Base-by-base conservation (phyloP, 2,113 vertebrate species). In the Heteronetta atricapilla region DNA sequence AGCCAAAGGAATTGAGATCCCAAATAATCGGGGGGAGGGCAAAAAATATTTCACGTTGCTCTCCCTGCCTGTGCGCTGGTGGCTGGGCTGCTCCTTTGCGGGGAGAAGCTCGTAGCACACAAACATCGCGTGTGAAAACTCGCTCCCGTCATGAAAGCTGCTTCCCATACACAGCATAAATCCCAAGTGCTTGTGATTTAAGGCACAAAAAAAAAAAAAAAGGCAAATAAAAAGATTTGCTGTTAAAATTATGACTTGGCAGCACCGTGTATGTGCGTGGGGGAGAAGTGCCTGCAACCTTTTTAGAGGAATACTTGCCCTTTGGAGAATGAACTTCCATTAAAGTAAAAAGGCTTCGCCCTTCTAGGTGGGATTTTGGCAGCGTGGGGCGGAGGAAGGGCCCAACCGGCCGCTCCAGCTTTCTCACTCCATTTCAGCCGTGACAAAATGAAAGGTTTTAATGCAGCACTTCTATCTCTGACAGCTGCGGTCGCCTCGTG, bases 201-300 rank as follows among this genome's bases (percentile, higher is more conserved):
- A 90, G 56, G 48, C 36, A 21, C 74, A 48, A 38, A 59, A 72
- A 74, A 48, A 58, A 58, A 67, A 90, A 81, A 44, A 83, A 44
- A 50, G 68, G 50, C 86, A 95, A 94, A 95, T 92, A 76, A 92
- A 93, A 94, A 72, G 48, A 89, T 92, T 55, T 89, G 74, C 55
- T 79, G 83, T 93, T 89, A 90, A 96, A 96, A 93, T 93, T 79
- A 93, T 48, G 66, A 56, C 86, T 95, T 95, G 95, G 94, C 95
- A 90, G 72, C 74, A 55, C 50, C 4, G 0, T 58, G 7, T 17
- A 55, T 69, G 48, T 69, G 84, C 0, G 13, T 18, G 85, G 67
- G 72, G 86, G 86, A 38, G 38, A 87, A 93, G 86, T 8, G 69
- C 89, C 89, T 95, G 89, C 78, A 94, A 92, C 78, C 67, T 97